Base-by-base conservation (phyloP, 1,140 invertebrate species). In the Micrasema longulum region DNA sequence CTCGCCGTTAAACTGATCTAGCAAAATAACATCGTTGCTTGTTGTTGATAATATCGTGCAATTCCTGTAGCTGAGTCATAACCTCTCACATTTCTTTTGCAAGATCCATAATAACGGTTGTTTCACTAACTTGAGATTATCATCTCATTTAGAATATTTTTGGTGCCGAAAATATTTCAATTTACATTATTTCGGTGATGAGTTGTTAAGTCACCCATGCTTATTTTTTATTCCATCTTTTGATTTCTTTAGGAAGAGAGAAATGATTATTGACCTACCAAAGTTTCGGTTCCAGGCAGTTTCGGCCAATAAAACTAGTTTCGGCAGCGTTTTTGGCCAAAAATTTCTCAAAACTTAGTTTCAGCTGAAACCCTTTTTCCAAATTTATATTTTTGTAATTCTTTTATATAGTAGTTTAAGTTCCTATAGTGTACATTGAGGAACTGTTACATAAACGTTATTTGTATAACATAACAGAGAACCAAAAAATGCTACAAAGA, bases 1-100 rank as follows among this genome's bases (percentile, higher is more conserved):
- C 53, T 92, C 89, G 1, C 86, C 87, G 48, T 87, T 88, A 73
- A 92, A 92, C 36, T 84, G 84, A 75, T 92, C 90, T 0, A 87
- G 84, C 7, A 92, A 77, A 1, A 92, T 78, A 1, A 92, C 22
- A 76, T 92, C 91, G 84, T 14, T 86, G 78, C 2, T 78, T 77
- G 23, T 75, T 78, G 6, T 81, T 74, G 0, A 84, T 72, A 0
- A 87, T 41, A 1, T 83, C 71, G 11, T 78, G 76, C 0, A 89
- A 73, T 1, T 78, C 74, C 0, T 76, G 69, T 55, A 80, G 79
- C 0, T 76, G 76, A 4, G 87, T 69, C 1, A 80, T 72, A 10
- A 73, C 72, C 5, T 80, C 74, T 53, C 88, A 89, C 10, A 83
- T 79, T 1, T 76, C 62, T 12, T 80, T 36, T 5, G 82, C 81